Percentiles rank a stretch among this genome's conserved stretches.
Evolutionary conservation across 2,888 invertebrate species (phyloP).

Genomic region (Ferdinandea cuprea): DNA sequence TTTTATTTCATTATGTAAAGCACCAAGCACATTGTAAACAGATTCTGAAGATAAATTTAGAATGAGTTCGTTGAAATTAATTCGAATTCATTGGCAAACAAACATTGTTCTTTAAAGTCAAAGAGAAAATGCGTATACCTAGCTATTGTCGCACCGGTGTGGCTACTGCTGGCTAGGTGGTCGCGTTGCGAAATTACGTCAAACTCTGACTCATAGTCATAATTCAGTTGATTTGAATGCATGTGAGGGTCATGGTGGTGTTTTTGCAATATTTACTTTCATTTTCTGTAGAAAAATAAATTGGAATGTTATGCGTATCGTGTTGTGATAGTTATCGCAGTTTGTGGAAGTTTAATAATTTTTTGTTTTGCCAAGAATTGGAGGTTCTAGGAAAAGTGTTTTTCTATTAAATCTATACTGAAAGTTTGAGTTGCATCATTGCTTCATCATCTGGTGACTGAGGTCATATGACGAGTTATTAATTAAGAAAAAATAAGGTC

Average conservation of each 20-base stretch:
- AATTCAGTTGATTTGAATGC: conserved; percentile 23
- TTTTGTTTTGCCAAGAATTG: no score
- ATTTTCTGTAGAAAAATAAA: conserved; percentile 21
- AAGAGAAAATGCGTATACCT: conserved; percentile 15
- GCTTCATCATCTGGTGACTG: no score
- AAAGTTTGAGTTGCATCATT: no score
- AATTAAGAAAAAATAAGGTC: no score
- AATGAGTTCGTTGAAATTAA: not conserved
- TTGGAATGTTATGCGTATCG: conserved; percentile 7
- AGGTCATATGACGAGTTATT: no score
- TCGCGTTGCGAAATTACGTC: conserved; percentile 44
- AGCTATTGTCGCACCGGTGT: conserved; percentile 1
- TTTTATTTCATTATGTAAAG: conserved; percentile 1
- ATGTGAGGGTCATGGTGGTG: conserved; percentile 18
- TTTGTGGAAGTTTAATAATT: not conserved
- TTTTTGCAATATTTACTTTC: conserved; percentile 32
- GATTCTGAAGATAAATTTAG: conserved; percentile 19
- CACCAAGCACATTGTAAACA: not conserved
- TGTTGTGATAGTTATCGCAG: not conserved
- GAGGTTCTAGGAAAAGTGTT: no score
- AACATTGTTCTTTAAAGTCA: conserved; percentile 3
- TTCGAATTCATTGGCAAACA: conserved; percentile 16
- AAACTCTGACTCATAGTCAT: conserved; percentile 54
- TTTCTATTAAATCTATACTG: no score
- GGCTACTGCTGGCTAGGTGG: conserved; percentile 3